Base-by-base conservation (phyloP, 2,113 vertebrate species). In the Oryzias celebensis region DNA sequence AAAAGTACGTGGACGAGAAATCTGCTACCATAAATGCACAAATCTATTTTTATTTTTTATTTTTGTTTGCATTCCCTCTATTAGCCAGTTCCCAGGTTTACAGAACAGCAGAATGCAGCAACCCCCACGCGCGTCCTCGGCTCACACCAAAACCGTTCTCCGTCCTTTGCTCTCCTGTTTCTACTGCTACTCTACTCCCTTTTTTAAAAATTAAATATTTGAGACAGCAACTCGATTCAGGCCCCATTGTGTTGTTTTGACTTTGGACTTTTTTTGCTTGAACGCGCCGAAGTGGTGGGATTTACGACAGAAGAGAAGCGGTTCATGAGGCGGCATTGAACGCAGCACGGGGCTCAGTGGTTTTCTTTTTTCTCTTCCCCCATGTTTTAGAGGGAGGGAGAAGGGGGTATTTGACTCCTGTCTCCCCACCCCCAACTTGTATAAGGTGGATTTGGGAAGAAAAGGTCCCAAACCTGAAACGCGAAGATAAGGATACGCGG, bases 371-470 rank as follows among this genome's bases (percentile, higher is more conserved):
- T 14, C n/a, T 8, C 8, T 12, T 31, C n/a, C 26, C 63, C 36
- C 24, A 43, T 47, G 54, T 49, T 42, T 22, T 6, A 45, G 62
- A 72, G 53, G 74, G 68, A 71, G 80, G 66, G 65, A 36, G 23
- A 44, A 20, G 52, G 82, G 78, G 70, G 65, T 51, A 71, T 85
- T 77, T 86, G 80, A 83, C 80, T 87, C 88, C 73, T 77, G 73
- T 79, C 86, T 82, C 86, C 84, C 86, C 82, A 85, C 88, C 87
- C 88, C 89, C 87, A 83, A 76, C 46, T 77, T 41, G 52, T 78
- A 71, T 62, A 79, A 88, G 81, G 65, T 81, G 73, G 82, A 78
- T 83, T 87, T 84, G 50, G 74, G 75, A 88, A 82, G 86, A 88
- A 89, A 85, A 64, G 61, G 73, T 59, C 56, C 73, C 58, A 75